These are phyloP conservation scores for Sebastes hubbsi DNA, from an alignment of 2,797 vertebrate species.

Conservation along the genomic window DNA sequence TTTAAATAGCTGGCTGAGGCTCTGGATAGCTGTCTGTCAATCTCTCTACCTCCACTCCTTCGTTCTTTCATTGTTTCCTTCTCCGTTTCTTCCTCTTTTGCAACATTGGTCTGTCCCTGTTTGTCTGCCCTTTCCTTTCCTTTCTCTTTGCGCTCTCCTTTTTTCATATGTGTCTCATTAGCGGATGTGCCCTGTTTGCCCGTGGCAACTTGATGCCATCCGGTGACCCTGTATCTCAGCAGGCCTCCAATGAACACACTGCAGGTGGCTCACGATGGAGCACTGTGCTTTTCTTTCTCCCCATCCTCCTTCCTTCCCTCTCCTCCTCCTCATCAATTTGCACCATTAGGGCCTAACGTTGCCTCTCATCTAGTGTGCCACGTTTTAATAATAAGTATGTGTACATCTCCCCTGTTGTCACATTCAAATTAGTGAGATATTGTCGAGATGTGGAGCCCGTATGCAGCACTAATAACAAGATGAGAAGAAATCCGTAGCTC, in stretches of 20 bases:
- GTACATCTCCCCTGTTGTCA: neutral
- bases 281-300: neutral
- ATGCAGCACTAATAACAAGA: neutral
- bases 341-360: neutral
- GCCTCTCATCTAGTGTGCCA: neutral
- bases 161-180: constrained; percentile 38
- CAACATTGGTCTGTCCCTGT: neutral
- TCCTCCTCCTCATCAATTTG: neutral
- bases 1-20: constrained; percentile 21
- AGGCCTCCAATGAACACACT: constrained; percentile 32
- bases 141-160: constrained; percentile 7
- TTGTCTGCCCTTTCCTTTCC: neutral
- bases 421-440: constrained; percentile 3
- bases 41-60: neutral
- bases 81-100: neutral
- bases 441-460: neutral
- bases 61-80: neutral
- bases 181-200: constrained; percentile 21
- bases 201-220: constrained; percentile 42
- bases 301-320: neutral
- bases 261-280: constrained; percentile 23
- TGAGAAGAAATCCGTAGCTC: neutral
- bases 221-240: constrained; percentile 40
- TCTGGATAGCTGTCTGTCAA: neutral
- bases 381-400: constrained; percentile 10